Base-by-base conservation (phyloP, 2,113 vertebrate genomes). In the Gnathonemus echidnorhynchus region DNA sequence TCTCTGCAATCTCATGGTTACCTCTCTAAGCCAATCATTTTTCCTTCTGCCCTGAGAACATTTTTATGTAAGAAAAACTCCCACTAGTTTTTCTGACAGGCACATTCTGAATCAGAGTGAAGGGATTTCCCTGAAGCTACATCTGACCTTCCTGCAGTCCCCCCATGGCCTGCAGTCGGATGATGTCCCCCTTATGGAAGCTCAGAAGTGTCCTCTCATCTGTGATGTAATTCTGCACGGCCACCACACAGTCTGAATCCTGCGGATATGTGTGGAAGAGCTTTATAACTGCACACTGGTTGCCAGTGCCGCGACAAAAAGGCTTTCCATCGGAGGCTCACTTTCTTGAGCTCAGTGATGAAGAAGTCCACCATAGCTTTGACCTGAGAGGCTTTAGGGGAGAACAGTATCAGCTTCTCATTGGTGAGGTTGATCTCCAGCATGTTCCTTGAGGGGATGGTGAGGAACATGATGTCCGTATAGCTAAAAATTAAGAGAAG, bases 101-200 rank as follows among this genome's bases (percentile, higher is more conserved):
- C 31, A 77, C 31, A 39, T 6, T 15, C 70, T 39, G 31, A 77
- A 6, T 77, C 24, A n/a, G 8, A 62, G n/a, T 80, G 31, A 80
- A 80, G 35, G 13, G 35, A 9, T 6, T 80, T 80, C 74, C 31
- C 74, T 80, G 74, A 5, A 19, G 74, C 74, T 50, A 17, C 0
- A 5, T 89, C 95, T 95, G 91, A 98, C 98, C 98, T 94, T 93
- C 95, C 89, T 96, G 93, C 0, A 97, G 95, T 0, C 94, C 95
- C 8, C 99, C 97, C 95, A 97, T 94, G 0, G 96, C 95, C 93
- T 98, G 97, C 90, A 99, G 92, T 90, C 97, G 96, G 94, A 99
- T 98, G 93, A 99, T 95, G 94, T 99, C 98, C 1, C 98, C 98
- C 94, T 99, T 99, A 94, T 99, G 98, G 94, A 99, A 99, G 91